These are phyloP conservation scores for Pollachius pollachius DNA, from an alignment of 2,113 vertebrate species.

Conservation along the genomic window DNA sequence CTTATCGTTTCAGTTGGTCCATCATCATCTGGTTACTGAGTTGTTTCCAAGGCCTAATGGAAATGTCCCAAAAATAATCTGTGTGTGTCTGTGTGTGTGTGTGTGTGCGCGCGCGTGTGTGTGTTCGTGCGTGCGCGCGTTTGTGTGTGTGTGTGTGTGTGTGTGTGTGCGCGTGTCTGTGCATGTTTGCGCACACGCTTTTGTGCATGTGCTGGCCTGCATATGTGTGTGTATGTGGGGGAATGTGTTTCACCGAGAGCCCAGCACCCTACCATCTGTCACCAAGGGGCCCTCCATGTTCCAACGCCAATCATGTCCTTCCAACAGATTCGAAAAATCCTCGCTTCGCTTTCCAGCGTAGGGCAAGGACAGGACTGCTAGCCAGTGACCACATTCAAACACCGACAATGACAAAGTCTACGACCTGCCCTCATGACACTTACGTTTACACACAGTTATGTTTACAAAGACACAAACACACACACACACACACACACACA, in stretches of 20 bases:
- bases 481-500: neutral
- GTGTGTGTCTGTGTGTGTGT: slow-evolving; percentile 19
- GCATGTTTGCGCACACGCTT: slow-evolving; percentile 26
- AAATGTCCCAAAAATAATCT: slow-evolving; percentile 4
- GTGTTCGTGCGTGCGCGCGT: slow-evolving; percentile 8
- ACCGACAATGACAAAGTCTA: slow-evolving; percentile 59
- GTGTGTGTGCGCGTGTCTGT: slow-evolving; percentile 63
- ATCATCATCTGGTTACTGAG: slow-evolving; percentile 2
- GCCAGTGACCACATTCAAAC: slow-evolving; percentile 64
- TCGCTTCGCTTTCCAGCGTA: slow-evolving; percentile 71
- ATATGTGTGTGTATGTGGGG: slow-evolving; percentile 48
- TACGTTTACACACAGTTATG: slow-evolving; percentile 35
- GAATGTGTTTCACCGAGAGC: slow-evolving; percentile 54
- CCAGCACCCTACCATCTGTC: slow-evolving; percentile 79
- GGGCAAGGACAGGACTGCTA: slow-evolving; percentile 27
- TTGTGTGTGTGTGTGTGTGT: slow-evolving; percentile 31
- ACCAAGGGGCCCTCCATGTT: slow-evolving; percentile 69
- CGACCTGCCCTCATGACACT: slow-evolving; percentile 52
- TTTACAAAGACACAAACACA: slow-evolving; percentile 20
- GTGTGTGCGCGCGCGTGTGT: slow-evolving; percentile 53
- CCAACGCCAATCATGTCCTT: slow-evolving; percentile 75
- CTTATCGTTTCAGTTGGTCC: neutral
- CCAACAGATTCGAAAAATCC: slow-evolving; percentile 74
- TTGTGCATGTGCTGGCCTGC: slow-evolving; percentile 41
- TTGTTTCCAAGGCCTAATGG: slow-evolving; percentile 6